Evolutionary conservation across 2,113 vertebrate genomes (phyloP).

Genomic region (Prunella himalayana): DNA sequence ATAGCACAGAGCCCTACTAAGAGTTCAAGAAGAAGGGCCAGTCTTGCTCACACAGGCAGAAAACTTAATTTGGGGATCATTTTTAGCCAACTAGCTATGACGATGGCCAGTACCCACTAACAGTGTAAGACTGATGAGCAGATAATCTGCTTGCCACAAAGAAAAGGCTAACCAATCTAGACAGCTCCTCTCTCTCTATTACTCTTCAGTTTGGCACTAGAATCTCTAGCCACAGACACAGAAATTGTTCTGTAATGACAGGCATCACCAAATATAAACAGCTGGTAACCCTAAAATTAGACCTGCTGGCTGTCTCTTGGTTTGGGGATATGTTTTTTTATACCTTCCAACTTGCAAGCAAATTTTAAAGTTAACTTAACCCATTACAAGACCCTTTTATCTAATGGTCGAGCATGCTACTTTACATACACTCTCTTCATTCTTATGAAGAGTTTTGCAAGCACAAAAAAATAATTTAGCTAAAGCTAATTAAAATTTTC

Average conservation of each 20-base stretch:
- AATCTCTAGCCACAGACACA: slow-evolving; percentile 52
- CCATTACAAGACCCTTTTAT: slow-evolving; percentile 17
- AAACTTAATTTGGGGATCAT: background rate
- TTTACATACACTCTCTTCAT: background rate
- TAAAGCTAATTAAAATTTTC: background rate
- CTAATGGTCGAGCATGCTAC: background rate
- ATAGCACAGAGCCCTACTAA: background rate
- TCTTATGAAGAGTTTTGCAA: background rate
- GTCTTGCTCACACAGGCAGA: background rate
- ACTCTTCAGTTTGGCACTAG: slow-evolving; percentile 10
- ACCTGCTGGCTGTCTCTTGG: background rate
- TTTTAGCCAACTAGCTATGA: background rate
- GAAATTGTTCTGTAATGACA: slow-evolving; percentile 61
- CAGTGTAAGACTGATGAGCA: background rate
- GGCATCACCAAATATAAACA: slow-evolving; percentile 58
- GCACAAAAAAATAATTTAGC: background rate
- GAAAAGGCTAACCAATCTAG: slow-evolving; percentile 27
- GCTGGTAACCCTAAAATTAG: slow-evolving; percentile 51
- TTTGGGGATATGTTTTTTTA: slow-evolving; percentile 44
- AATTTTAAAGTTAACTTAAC: slow-evolving; percentile 35
- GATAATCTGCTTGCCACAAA: slow-evolving; percentile 27
- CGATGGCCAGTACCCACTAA: background rate
- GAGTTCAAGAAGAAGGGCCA: background rate
- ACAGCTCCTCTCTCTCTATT: background rate
- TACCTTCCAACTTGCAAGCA: slow-evolving; percentile 13